Percentiles rank a stretch among this genome's conserved stretches.
phyloP scores from a whole-genome alignment of 1,140 invertebrate genomes.

The Drusus annulatus region DNA sequence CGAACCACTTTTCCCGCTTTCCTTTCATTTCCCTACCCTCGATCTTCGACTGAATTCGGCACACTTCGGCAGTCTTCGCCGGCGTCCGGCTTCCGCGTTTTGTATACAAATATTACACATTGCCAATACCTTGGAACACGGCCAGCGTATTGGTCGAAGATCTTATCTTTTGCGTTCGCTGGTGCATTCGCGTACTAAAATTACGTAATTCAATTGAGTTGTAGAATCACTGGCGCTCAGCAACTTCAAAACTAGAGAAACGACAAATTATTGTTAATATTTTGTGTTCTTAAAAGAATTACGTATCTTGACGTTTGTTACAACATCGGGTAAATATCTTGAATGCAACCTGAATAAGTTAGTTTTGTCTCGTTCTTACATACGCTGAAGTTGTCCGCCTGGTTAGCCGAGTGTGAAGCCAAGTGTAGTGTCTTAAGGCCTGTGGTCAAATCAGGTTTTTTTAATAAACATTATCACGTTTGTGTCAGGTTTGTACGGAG shows the following conservation, averaged over 20 bases:
- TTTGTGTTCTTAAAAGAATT: constrained; percentile 14
- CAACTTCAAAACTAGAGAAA: neutral
- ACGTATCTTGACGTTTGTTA: neutral
- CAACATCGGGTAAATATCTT: neutral
- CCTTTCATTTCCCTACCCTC: neutral
- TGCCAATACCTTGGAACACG: neutral
- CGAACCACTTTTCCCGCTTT: constrained; percentile 13
- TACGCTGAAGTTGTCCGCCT: neutral
- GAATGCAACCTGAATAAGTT: neutral
- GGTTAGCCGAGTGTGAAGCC: neutral
- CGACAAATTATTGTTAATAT: neutral
- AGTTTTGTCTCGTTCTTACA: constrained; percentile 12
- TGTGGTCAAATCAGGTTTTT: constrained; percentile 34
- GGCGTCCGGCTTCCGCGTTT: constrained; percentile 2
- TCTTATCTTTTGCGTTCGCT: neutral
- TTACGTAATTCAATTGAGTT: constrained; percentile 8
- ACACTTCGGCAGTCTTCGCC: neutral
- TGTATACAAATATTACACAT: constrained; percentile 14
- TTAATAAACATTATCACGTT: constrained; percentile 5
- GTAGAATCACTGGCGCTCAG: neutral
- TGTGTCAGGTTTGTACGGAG: constrained; percentile 33
- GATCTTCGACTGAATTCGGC: neutral
- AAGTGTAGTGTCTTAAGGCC: constrained; percentile 9
- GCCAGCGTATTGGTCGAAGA: neutral
- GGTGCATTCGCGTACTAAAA: neutral